phyloP scores from a whole-genome alignment of 2,797 vertebrate species.

The Coranthus polyacanthus region DNA sequence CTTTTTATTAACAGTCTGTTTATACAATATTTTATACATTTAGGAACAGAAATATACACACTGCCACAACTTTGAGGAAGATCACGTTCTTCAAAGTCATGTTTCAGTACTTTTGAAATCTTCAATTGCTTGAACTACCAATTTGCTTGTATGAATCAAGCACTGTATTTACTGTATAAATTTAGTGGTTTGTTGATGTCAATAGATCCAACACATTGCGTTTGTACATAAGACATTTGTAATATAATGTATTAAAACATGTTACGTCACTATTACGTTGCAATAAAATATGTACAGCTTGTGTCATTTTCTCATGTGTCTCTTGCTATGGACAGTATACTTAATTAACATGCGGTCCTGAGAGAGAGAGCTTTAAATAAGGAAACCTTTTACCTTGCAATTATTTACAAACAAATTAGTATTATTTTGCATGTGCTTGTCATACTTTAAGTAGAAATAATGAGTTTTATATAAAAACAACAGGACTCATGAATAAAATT shows the following conservation, averaged over 20 bases:
- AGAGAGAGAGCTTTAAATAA: not conserved
- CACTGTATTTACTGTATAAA: constrained; percentile 88
- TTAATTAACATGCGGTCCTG: too few relatives aligned
- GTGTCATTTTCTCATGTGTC: constrained; percentile 13
- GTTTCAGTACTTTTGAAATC: constrained; percentile 57
- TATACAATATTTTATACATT: constrained; percentile 8
- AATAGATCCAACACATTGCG: constrained; percentile 72
- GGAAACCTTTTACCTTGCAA: not conserved
- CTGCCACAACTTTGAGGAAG: constrained; percentile 10
- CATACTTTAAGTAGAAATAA: too few relatives aligned
- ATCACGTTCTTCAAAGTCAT: constrained; percentile 16
- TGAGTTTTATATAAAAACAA: too few relatives aligned
- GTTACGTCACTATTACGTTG: constrained; percentile 71
- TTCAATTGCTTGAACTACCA: constrained; percentile 57
- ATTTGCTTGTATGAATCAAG: constrained; percentile 79
- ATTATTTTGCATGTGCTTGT: not conserved
- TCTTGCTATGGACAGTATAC: not conserved
- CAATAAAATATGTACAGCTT: constrained; percentile 86
- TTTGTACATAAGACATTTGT: constrained; percentile 87
- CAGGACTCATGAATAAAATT: too few relatives aligned
- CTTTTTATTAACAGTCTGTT: constrained; percentile 2
- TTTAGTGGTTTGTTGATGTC: constrained; percentile 76
- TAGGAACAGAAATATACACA: constrained; percentile 5
- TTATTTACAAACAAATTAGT: not conserved
- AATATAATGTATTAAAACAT: constrained; percentile 84